phyloP scores from a whole-genome alignment of 2,888 invertebrate species.

The Ectemnius lituratus region DNA sequence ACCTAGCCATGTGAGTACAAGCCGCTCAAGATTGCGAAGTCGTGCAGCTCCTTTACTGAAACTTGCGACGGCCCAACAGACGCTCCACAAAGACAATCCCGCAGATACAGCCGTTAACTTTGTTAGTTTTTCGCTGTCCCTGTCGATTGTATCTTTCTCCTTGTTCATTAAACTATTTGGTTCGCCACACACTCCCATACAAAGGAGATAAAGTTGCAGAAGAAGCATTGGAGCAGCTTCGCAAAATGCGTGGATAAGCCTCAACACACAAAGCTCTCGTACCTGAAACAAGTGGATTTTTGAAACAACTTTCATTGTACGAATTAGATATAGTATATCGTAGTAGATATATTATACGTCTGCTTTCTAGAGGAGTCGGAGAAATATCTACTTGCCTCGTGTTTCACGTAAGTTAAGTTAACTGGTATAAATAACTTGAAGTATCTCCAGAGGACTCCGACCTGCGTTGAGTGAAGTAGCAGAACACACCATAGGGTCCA shows the following conservation, averaged over 20 bases:
- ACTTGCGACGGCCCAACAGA: conserved; percentile 94
- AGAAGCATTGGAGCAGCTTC: conserved; percentile 93
- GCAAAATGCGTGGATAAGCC: conserved; percentile 92
- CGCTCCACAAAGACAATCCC: conserved; percentile 88
- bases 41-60: conserved; percentile 91
- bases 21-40: conserved; percentile 88
- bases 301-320: too few relatives aligned
- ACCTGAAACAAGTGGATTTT: conserved; percentile 68
- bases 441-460: conserved; percentile 89
- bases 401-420: conserved; percentile 88
- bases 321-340: neutral
- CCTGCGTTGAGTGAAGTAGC: conserved; percentile 83
- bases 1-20: conserved; percentile 91
- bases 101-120: conserved; percentile 91
- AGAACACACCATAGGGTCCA: conserved; percentile 79
- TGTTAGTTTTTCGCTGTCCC: conserved; percentile 80
- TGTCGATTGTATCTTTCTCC: conserved; percentile 60
- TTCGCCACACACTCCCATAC: conserved; percentile 71
- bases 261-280: conserved; percentile 84
- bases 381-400: conserved; percentile 81
- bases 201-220: conserved; percentile 88
- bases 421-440: conserved; percentile 91
- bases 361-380: too few relatives aligned
- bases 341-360: conserved; percentile 4
- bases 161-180: conserved; percentile 49